Conservation (phyloP, 2,113 vertebrate species). For the Etheostoma cragini region DNA sequence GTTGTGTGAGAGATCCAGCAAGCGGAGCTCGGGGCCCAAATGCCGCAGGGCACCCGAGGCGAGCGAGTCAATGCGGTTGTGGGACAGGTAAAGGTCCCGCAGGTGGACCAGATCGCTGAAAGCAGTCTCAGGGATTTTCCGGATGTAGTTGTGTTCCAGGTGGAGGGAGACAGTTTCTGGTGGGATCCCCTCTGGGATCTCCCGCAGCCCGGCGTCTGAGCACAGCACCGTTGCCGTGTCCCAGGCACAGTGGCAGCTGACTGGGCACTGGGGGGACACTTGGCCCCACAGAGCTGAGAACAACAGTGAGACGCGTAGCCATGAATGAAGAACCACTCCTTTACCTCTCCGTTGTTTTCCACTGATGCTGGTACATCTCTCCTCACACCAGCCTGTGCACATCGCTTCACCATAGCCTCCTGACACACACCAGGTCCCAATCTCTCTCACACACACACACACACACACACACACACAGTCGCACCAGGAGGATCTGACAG, state of each 20-base stretch:
- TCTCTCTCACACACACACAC: conserved; percentile 26
- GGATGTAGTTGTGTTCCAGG: conserved; percentile 85
- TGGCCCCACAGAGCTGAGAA: conserved; percentile 66
- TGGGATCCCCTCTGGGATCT: conserved; percentile 82
- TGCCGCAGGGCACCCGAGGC: conserved; percentile 80
- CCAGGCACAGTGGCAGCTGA: conserved; percentile 77
- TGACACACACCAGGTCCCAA: conserved; percentile 61
- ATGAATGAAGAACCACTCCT: conserved; percentile 45
- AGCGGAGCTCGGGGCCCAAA: conserved; percentile 77
- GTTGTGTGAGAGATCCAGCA: conserved; percentile 86
- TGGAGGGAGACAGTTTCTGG: conserved; percentile 80
- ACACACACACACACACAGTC: conserved; percentile 28
- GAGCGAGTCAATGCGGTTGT: conserved; percentile 85
- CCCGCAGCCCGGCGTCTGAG: conserved; percentile 76
- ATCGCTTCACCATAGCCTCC: conserved; percentile 82
- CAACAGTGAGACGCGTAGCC: conserved; percentile 62
- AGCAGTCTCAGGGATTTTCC: conserved; percentile 78
- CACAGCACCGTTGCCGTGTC: conserved; percentile 82
- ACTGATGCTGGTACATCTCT: conserved; percentile 57
- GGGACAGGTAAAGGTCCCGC: conserved; percentile 84
- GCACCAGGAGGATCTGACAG: conserved; percentile 50
- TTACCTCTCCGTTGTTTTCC: conserved; percentile 37
- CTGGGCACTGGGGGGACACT: conserved; percentile 56
- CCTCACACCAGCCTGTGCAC: conserved; percentile 70
- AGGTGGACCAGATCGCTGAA: conserved; percentile 81